Evolutionary conservation across 2,113 vertebrate genomes (phyloP), one percentile per base, ranked within the genome.

Genomic region (Papio anubis): DNA sequence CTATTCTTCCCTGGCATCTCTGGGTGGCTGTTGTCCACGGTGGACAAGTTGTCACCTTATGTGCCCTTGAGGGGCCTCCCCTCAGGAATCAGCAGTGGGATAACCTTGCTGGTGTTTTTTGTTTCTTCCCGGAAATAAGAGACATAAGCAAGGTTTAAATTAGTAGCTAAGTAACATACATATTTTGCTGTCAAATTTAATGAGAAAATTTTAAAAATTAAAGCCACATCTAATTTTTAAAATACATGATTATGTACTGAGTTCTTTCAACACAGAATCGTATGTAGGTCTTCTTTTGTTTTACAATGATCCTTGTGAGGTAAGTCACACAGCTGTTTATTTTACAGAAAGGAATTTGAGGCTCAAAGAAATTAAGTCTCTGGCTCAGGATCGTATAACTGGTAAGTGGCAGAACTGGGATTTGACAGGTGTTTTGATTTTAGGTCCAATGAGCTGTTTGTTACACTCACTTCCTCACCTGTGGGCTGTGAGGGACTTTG

Each of bases 371-470:
- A 92, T 84, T 43, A 72, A 38, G 18, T 14, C 52, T 82, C 48
- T 64, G 52, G 45, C 52, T 85, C 32, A 85, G 75, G 64, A 73
- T 18, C 8, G 16, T 48, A 30, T 30, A 73, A 76, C 30, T 89
- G 32, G 32, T 25, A 73, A 50, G 40, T 30, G 30, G 27, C 43
- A 61, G 40, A 78, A 23, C 59, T 3, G n/a, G 8, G 55, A 57
- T 86, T 94, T 93, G 79, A 81, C 8, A 48, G 35, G 20, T 75
- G 17, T 92, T 94, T 83, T 82, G 59, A 61, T 89, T 91, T 96
- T 48, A 93, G 66, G 21, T 73, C 3, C 40, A 16, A 1, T 43
- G 13, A 83, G 48, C 40, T 85, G 59, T 90, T 32, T 27, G 3
- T 14, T 50, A 11, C 61, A 32, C 40, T 35, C 27, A 5, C 17